Evolutionary conservation across 2,888 invertebrate genomes (phyloP).

Genomic region (Xylophagus ater): DNA sequence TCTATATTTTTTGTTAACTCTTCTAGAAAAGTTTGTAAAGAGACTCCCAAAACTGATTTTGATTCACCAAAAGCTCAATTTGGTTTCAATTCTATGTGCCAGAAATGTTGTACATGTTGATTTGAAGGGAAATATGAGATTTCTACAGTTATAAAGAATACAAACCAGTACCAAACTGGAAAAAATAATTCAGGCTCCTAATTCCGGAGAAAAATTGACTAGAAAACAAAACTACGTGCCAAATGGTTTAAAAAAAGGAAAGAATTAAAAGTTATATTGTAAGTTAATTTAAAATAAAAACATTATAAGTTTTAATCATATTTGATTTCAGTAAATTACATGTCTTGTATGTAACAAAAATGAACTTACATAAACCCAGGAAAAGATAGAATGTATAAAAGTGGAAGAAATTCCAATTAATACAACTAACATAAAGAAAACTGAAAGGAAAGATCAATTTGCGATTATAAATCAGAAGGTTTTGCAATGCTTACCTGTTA

Average conservation of each 20-base stretch:
- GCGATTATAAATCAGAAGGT: no score
- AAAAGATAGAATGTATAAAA: neutral
- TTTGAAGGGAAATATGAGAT: slow-evolving; percentile 7
- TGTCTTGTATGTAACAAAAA: slow-evolving; percentile 9
- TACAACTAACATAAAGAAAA: slow-evolving; percentile 25
- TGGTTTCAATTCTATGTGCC: slow-evolving; percentile 8
- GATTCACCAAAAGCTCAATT: neutral
- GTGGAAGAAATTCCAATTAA: neutral
- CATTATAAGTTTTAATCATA: no score
- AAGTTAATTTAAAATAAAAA: neutral
- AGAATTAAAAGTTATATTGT: slow-evolving; percentile 2
- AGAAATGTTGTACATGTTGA: slow-evolving; percentile 14
- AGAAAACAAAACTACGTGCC: slow-evolving; percentile 6
- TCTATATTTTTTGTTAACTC: no score
- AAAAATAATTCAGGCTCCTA: slow-evolving; percentile 1
- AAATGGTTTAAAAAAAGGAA: slow-evolving; percentile 9
- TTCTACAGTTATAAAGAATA: neutral
- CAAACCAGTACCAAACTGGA: neutral
- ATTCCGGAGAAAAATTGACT: neutral
- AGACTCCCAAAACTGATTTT: neutral
- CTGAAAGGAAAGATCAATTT: no score
- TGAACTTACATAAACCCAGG: slow-evolving; percentile 1
- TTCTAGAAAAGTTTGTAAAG: neutral
- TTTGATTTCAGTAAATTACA: slow-evolving; percentile 3
- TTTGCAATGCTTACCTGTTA: no score